These are phyloP conservation scores for Yponomeuta cagnagella DNA, from an alignment of 2,888 invertebrate genomes.

Conservation along the genomic window DNA sequence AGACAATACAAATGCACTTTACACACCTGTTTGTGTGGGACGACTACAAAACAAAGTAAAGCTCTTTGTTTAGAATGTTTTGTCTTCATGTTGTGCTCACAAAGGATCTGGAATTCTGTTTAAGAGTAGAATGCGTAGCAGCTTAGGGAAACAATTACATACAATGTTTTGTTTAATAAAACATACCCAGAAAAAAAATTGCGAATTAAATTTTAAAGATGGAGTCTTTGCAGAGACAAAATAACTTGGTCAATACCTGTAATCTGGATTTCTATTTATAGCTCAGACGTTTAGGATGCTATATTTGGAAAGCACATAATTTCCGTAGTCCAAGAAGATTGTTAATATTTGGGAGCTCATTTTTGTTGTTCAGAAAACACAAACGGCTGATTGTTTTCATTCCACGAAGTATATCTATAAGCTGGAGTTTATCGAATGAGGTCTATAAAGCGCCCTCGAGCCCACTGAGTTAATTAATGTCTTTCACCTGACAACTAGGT, in stretches of 20 bases:
- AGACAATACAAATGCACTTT: neutral
- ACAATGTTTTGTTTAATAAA: neutral
- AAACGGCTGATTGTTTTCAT: neutral
- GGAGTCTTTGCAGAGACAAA: no score
- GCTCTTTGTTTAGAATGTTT: slow-evolving; percentile 1
- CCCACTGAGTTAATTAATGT: neutral
- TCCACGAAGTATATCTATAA: neutral
- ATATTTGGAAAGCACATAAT: neutral
- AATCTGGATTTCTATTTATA: no score
- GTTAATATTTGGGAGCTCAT: neutral
- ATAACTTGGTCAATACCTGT: no score
- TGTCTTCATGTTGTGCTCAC: neutral
- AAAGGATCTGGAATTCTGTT: neutral
- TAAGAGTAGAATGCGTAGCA: neutral
- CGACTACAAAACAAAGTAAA: neutral
- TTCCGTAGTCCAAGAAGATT: neutral
- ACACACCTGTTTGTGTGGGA: neutral
- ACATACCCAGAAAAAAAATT: no score
- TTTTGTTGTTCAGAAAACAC: neutral
- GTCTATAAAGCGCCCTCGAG: neutral
- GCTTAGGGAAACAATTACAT: neutral
- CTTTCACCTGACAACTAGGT: neutral
- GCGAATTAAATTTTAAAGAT: no score
- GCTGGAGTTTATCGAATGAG: neutral
- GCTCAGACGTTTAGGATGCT: no score